These are phyloP conservation scores for Notothenia rossii DNA, from an alignment of 2,113 vertebrate species.

Conservation along the genomic window DNA sequence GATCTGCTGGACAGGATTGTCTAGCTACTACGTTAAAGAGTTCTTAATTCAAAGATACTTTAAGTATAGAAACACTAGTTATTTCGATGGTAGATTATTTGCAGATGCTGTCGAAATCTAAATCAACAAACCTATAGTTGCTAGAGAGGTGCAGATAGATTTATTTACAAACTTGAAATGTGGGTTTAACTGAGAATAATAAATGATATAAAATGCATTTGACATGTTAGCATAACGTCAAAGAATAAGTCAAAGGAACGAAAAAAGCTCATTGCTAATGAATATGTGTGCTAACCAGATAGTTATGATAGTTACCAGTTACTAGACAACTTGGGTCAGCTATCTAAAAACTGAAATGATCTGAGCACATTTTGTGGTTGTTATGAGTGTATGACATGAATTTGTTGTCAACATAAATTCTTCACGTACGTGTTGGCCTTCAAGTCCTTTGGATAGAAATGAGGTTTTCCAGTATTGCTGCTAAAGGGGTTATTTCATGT, in stretches of 20 bases:
- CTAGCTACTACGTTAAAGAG: not conserved
- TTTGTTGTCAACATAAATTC: not conserved
- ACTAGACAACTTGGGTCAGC: not conserved
- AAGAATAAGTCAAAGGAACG: no score
- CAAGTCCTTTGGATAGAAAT: not conserved
- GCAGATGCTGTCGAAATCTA: not conserved
- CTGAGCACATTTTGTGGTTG: not conserved
- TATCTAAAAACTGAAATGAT: not conserved
- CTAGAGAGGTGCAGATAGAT: not conserved
- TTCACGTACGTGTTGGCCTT: not conserved
- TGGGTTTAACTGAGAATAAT: not conserved
- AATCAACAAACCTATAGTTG: no score
- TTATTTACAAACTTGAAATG: not conserved
- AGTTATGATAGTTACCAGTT: no score
- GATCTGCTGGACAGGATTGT: slow-evolving; percentile 24
- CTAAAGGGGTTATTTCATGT: not conserved
- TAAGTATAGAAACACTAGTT: not conserved
- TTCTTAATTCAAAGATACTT: not conserved
- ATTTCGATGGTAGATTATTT: not conserved
- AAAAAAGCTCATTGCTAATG: not conserved
- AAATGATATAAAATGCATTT: no score
- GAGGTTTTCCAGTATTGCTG: not conserved
- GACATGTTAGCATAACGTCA: no score
- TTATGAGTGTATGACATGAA: not conserved
- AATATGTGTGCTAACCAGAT: not conserved